A percentile compares a stretch with the other conserved stretches of the same genome.
phyloP scores from a whole-genome alignment of 2,113 vertebrate species.

The Oreamnos americanus region DNA sequence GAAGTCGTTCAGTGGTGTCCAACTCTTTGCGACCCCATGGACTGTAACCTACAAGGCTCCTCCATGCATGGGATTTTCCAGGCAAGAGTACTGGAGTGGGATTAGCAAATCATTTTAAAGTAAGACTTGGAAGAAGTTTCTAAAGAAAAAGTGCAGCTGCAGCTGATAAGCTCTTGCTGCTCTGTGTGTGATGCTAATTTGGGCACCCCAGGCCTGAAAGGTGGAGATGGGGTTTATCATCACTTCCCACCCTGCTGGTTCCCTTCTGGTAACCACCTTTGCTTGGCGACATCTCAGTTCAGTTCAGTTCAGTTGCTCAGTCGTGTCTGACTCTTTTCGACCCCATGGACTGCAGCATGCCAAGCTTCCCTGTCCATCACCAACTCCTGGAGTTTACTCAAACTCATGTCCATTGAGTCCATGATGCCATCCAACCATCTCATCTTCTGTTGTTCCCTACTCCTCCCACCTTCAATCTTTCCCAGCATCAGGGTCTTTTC shows the following conservation, averaged over 20 bases:
- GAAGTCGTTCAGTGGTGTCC: not conserved
- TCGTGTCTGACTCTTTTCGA: accelerated
- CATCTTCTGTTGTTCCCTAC: not conserved
- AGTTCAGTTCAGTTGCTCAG: not conserved
- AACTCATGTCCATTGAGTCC: not conserved
- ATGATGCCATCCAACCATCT: not conserved
- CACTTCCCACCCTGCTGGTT: not conserved
- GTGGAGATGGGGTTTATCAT: not conserved
- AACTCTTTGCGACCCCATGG: not conserved
- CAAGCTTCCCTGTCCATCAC: not conserved
- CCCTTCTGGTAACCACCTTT: accelerated
- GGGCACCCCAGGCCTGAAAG: not conserved
- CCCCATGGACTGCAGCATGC: not conserved
- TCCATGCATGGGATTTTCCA: not conserved
- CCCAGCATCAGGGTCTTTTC: not conserved
- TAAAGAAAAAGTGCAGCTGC: not conserved
- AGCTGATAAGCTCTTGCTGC: accelerated
- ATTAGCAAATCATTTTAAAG: not conserved
- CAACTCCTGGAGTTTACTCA: not conserved
- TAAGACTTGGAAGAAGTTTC: not conserved
- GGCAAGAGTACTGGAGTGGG: not conserved
- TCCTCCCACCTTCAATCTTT: not conserved
- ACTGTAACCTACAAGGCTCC: not conserved
- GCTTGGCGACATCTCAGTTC: not conserved
- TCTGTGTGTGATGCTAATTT: not conserved